phyloP scores from a whole-genome alignment of 2,888 invertebrate genomes.

The Nebria salina region DNA sequence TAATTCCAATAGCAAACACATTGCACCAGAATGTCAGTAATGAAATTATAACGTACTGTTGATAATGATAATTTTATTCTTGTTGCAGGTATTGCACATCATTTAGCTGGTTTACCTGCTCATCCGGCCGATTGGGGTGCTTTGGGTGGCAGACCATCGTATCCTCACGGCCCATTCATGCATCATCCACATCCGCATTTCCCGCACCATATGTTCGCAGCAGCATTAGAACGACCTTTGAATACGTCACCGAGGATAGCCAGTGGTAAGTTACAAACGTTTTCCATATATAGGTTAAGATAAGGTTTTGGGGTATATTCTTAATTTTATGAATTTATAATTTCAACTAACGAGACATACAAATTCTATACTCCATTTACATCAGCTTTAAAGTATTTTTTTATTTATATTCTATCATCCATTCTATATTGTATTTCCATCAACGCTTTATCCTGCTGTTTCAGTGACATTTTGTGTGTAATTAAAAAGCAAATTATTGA shows the following conservation, averaged over 20 bases:
- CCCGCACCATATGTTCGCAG: slow-evolving; percentile 61
- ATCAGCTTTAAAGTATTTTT: no score
- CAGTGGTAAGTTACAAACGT: slow-evolving; percentile 61
- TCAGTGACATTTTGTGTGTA: no score
- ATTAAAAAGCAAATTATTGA: no score
- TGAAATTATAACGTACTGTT: neutral
- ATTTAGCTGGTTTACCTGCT: slow-evolving; percentile 75
- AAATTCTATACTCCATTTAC: no score
- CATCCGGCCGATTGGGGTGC: slow-evolving; percentile 72
- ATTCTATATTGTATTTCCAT: no score
- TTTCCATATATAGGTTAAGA: neutral
- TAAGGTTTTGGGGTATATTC: no score
- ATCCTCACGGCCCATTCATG: slow-evolving; percentile 65
- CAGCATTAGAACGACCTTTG: slow-evolving; percentile 66
- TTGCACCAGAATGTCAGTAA: slow-evolving; percentile 20
- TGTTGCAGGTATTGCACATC: slow-evolving; percentile 76
- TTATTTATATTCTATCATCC: no score
- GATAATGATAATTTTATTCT: slow-evolving; percentile 8
- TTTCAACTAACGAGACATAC: no score
- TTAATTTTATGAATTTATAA: no score
- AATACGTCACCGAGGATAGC: slow-evolving; percentile 65
- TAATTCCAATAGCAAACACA: slow-evolving; percentile 26
- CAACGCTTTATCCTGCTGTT: no score
- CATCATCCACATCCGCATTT: slow-evolving; percentile 65
- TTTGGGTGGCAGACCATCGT: slow-evolving; percentile 63